These are phyloP conservation scores for Idaea aversata DNA, from an alignment of 2,888 invertebrate species.

Conservation along the genomic window DNA sequence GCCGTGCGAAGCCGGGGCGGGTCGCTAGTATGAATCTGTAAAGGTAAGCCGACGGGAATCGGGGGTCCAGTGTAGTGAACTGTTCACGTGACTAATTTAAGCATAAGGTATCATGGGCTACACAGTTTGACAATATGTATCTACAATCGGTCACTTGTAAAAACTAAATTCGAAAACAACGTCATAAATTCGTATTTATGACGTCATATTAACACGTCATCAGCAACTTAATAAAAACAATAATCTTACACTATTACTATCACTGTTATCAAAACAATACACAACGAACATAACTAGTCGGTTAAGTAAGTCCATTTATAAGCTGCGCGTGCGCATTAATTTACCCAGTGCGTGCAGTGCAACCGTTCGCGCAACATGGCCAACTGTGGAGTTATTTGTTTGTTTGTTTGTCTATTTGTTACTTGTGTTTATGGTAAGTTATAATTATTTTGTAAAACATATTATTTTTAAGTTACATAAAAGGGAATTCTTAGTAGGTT, in stretches of 20 bases:
- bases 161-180: no score
- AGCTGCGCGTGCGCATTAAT: background rate
- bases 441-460: background rate
- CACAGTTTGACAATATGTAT: no score
- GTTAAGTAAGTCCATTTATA: slow-evolving; percentile 1
- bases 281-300: background rate
- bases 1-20: no score
- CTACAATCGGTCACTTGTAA: no score
- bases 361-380: slow-evolving; percentile 1
- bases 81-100: no score
- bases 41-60: no score
- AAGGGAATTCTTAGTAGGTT: no score
- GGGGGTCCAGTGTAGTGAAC: no score
- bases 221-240: background rate
- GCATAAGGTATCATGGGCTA: no score
- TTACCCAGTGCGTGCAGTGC: background rate
- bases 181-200: background rate
- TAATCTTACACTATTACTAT: background rate
- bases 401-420: background rate
- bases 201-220: background rate
- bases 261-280: background rate
- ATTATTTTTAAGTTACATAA: no score
- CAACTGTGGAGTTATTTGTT: background rate
- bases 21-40: no score
- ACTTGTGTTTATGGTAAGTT: background rate